Evolutionary conservation across 1,140 invertebrate genomes (phyloP), one percentile per base, ranked within the genome.

Genomic region (Zeugodacus cucurbitae): DNA sequence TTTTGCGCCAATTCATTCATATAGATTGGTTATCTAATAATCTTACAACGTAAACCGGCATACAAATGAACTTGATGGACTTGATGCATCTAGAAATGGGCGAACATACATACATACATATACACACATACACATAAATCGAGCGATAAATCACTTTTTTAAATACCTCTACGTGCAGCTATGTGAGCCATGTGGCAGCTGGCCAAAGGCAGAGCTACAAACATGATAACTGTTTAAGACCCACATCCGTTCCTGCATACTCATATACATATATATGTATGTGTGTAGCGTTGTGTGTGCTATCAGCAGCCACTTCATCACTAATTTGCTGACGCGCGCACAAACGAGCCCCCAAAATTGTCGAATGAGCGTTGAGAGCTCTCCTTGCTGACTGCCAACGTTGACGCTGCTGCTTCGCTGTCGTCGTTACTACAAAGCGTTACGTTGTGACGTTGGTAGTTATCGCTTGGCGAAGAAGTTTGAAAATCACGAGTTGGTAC

Each of bases 311-410:
- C 67, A 74, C 67, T 74, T 74, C 20, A 41, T 20, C 74, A 8
- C 10, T 54, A 41, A 26, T 48, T n/a, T 29, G 74, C 32, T 82
- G 41, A 82, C 74, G 74, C n/a, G 74, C n/a, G 74, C 22, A 48
- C 10, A 82, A 89, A 90, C 91, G 90, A 89, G 91, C 91, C 91
- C 89, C 91, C 89, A 74, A 64, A 82, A 57, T 26, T 82, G 44
- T 41, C 86, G 89, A 87, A 87, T 88, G 86, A 58, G 78, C 48
- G 87, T 86, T 64, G 57, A 70, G 54, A 54, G 32, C 34, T 54
- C 34, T 54, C 88, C 58, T 87, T 48, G 87, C n/a, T 67, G 90
- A 54, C 54, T 32, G 89, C 48, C 20, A 32, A n/a, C 37, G 44
- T 67, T 62, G 58, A 3, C 26, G 58, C 58, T 62, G 22, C 58